Base-by-base conservation (phyloP, 2,113 vertebrate genomes). In the Serinus canaria region DNA sequence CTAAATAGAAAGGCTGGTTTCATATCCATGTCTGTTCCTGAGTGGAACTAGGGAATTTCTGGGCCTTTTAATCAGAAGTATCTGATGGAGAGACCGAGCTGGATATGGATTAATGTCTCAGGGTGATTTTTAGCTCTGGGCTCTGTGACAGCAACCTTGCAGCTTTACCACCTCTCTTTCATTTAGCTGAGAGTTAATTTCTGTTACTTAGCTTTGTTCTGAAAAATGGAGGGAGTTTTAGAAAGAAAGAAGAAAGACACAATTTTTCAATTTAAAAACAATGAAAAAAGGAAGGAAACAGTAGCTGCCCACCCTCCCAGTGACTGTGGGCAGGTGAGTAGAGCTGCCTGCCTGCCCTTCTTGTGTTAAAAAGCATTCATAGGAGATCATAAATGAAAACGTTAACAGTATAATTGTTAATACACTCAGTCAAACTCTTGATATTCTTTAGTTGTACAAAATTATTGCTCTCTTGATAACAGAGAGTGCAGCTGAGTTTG, bases 21-120 rank as follows among this genome's bases (percentile, higher is more conserved):
- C 59, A 17, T 53, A 83, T 56, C 63, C 0, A 0, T 73, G 49
- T 55, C 30, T 60, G 21, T 58, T 87, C 55, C 69, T 0, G 0
- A 25, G 39, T 10, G 47, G 43, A 79, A 27, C 47, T 43, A 27
- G 44, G 31, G 7, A 46, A 59, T 23, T 50, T 90, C 74, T 43
- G 47, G 0, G 1, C 52, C 43, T 82, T 67, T 78, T 62, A 44
- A 53, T 78, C 84, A 62, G 60, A 41, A n/a, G 12, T 23, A 46
- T 72, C 77, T 15, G 13, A 80, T 3, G 3, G 44, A 80, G 68
- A 47, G 80, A 64, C 59, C 77, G 55, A 83, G 27, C 49, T 58
- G 50, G 15, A 33, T 23, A 15, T 56, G 21, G n/a, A 67, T 82
- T 35, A 73, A 81, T 53, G 55, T 64, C 18, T 62, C 13, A 5